Base-by-base conservation (phyloP, 2,888 invertebrate genomes). In the Epirrhoe alternata region DNA sequence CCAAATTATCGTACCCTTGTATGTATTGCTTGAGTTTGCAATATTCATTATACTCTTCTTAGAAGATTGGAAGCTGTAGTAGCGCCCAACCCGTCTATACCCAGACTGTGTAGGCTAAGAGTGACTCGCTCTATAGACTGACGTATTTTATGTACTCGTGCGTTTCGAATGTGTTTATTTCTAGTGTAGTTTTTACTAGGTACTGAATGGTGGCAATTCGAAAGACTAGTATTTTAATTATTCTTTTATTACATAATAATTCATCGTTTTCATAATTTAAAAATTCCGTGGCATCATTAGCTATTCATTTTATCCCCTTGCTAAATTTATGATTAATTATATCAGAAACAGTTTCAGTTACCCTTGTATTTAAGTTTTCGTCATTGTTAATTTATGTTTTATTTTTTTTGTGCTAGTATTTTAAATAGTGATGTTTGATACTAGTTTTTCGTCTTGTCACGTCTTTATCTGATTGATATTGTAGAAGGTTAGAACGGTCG, bases 81-180 rank as follows among this genome's bases (percentile, higher is more conserved):
- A 61, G 79, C 78, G 79, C 79, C 81, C 79, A 79, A 77, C 75
- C 79, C 80, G 80, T 79, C 78, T 79, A 79, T 77, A 81, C 81
- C 85, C 86, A 85, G 89, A 88, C 89, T 89, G 90, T 82, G 83
- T 88, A 90, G 89, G 87, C 85, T 90, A 90, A 86, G 88, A 87
- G 87, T 84, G 86, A 83, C 83, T 83, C 82, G 87, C 86, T 89
- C 86, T 85, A 89, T 88, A 91, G 91, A 92, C 91, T 91, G 91
- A 91, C 89, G 64, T 73, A 88, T 87, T 87, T 87, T 89, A 89
- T 88, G 86, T 90, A 87, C 86, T 89, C 86, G 87, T 89, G 87
- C 88, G 88, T 86, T 86, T 87, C 86, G 87, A 87, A 88, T 88
- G 89, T 86, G 84, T 87, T 82, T 86, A 81, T 86, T 82, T 86